Evolutionary conservation across 2,888 invertebrate genomes (phyloP).

Genomic region (Microctonus aethiopoides): DNA sequence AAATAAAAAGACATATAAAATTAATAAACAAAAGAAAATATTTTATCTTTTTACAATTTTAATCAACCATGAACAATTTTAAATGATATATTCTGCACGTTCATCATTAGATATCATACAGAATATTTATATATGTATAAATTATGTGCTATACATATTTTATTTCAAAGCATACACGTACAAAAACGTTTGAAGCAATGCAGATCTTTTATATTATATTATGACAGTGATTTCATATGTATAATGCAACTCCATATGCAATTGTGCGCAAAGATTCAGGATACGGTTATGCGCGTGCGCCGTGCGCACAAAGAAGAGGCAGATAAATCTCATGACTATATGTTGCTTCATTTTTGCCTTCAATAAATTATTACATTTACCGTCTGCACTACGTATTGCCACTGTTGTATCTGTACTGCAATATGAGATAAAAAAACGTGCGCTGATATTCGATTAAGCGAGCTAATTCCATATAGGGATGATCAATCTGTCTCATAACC

Average conservation of each 20-base stretch:
- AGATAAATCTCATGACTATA: slow-evolving; percentile 41
- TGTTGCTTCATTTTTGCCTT: slow-evolving; percentile 35
- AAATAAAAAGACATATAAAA: too few species aligned
- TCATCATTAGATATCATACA: too few species aligned
- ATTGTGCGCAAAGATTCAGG: slow-evolving; percentile 34
- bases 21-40: too few species aligned
- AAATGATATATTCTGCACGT: too few species aligned
- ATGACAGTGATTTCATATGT: not conserved
- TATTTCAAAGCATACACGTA: too few species aligned
- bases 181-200: too few species aligned
- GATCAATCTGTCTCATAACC: not conserved
- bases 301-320: not conserved
- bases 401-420: not conserved
- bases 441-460: not conserved
- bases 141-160: too few species aligned
- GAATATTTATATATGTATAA: too few species aligned
- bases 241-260: slow-evolving; percentile 20
- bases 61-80: too few species aligned
- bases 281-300: slow-evolving; percentile 38
- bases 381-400: slow-evolving; percentile 11
- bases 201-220: not conserved
- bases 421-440: not conserved
- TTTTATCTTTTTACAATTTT: too few species aligned
- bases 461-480: not conserved
- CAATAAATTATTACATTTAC: slow-evolving; percentile 27